phyloP scores from a whole-genome alignment of 1,140 invertebrate species.

The Drosophila kepulauana region DNA sequence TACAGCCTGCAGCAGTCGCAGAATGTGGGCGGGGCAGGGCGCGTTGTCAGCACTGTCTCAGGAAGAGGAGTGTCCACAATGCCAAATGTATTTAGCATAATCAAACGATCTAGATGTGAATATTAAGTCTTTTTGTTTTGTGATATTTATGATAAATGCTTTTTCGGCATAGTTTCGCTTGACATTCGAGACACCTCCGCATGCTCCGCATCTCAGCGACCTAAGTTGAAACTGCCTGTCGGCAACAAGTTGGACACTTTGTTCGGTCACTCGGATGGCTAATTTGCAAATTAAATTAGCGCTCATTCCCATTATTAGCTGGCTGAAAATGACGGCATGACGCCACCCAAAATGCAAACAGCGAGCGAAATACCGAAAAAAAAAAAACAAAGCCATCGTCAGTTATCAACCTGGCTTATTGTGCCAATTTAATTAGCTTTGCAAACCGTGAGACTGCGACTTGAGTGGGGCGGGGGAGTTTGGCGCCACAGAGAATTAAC shows the following conservation, averaged over 20 bases:
- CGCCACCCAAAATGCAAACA: slow-evolving; percentile 45
- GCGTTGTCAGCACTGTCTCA: neutral
- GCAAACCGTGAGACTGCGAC: slow-evolving; percentile 15
- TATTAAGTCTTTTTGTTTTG: neutral
- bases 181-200: slow-evolving; percentile 1
- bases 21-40: neutral
- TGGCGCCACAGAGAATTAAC: slow-evolving; percentile 32
- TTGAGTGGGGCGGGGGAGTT: slow-evolving; percentile 23
- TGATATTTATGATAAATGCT: neutral
- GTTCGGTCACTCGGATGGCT: slow-evolving; percentile 35
- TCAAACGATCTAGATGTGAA: slow-evolving; percentile 4
- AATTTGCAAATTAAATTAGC: slow-evolving; percentile 79
- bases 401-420: slow-evolving; percentile 44
- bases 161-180: neutral
- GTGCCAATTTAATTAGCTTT: slow-evolving; percentile 63
- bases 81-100: neutral
- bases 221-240: neutral
- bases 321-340: slow-evolving; percentile 62
- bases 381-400: slow-evolving; percentile 59
- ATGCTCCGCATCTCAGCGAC: slow-evolving; percentile 19
- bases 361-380: no score
- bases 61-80: slow-evolving; percentile 1
- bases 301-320: slow-evolving; percentile 71
- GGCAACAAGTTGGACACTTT: slow-evolving; percentile 49
- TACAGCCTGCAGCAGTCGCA: neutral